Percentiles rank a stretch among this genome's conserved stretches.
These are phyloP conservation scores for Neomonachus schauinslandi DNA, from an alignment of 2,113 vertebrate genomes.

Conservation along the genomic window DNA sequence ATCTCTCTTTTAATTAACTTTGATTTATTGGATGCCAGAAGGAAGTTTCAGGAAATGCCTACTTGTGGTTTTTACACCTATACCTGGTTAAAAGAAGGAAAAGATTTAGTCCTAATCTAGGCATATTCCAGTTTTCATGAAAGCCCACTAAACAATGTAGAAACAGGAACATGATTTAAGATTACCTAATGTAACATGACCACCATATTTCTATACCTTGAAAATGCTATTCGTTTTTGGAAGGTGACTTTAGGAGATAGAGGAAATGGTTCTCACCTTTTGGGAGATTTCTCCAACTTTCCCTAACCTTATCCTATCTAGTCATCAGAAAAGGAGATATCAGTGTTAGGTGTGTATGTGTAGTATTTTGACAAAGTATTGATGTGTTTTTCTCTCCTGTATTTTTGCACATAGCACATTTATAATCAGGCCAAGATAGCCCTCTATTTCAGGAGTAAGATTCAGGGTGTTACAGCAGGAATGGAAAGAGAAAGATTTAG, in stretches of 20 bases:
- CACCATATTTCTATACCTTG: not conserved
- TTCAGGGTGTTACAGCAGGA: not conserved
- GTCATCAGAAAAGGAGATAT: not conserved
- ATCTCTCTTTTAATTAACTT: not conserved
- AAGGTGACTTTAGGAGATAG: not conserved
- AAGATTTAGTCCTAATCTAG: not conserved
- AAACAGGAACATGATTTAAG: not conserved
- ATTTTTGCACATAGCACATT: not conserved
- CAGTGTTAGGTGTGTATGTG: not conserved
- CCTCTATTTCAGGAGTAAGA: not conserved
- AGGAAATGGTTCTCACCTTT: not conserved
- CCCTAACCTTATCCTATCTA: not conserved
- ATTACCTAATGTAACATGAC: not conserved
- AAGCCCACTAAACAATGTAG: not conserved
- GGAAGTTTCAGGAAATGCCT: not conserved
- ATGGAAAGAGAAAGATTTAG: not conserved
- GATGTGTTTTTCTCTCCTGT: not conserved
- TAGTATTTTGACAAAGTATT: slow-evolving; percentile 4
- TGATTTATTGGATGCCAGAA: not conserved
- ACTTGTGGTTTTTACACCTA: not conserved
- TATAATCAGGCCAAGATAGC: not conserved
- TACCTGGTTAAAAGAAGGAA: not conserved
- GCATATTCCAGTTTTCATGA: not conserved
- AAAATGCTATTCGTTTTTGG: not conserved
- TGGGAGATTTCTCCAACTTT: not conserved